phyloP scores from a whole-genome alignment of 2,797 vertebrate species.

The Chelonia mydas region DNA sequence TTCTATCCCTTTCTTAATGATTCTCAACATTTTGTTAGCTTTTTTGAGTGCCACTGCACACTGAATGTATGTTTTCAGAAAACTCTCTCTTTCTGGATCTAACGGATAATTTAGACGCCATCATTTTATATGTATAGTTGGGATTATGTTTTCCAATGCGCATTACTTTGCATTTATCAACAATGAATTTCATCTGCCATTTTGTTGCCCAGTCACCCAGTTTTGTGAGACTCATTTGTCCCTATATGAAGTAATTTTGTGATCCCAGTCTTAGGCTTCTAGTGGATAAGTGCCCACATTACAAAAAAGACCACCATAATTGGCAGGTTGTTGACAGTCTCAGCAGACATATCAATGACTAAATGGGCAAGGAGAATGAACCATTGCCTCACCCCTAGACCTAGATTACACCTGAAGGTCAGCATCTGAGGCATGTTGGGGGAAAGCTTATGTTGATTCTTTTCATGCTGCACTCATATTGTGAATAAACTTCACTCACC shows the following conservation, averaged over 20 bases:
- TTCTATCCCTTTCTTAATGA: no score
- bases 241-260: background rate
- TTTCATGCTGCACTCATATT: background rate
- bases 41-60: no score
- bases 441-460: background rate
- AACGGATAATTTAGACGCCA: no score
- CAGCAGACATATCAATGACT: accelerated
- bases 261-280: background rate
- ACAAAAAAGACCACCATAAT: background rate
- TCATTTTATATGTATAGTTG: no score
- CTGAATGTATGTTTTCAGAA: no score
- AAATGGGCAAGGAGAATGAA: background rate
- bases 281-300: background rate
- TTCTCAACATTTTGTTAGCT: no score
- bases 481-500: accelerated
- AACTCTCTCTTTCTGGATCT: no score
- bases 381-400: background rate
- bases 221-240: background rate
- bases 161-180: no score
- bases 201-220: no score
- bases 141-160: no score
- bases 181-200: no score
- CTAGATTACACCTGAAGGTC: background rate
- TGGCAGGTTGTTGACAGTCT: background rate
- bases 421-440: background rate